Evolutionary conservation across 1,140 invertebrate genomes (phyloP), one percentile per base, ranked within the genome.

Genomic region (Pollicipes pollicipes): DNA sequence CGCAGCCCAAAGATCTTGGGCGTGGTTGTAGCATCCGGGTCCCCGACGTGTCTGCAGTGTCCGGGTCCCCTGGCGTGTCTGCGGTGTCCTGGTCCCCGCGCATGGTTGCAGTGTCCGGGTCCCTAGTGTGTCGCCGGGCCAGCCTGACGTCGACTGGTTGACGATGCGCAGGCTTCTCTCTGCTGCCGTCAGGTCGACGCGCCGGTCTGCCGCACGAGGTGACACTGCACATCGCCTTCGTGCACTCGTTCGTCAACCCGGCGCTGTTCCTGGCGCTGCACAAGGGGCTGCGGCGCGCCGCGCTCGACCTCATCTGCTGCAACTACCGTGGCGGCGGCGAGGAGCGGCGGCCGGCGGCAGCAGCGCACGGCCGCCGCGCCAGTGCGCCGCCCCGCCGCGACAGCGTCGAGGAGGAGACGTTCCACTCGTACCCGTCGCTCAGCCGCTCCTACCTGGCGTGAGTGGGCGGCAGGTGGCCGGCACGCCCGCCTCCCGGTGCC

Each of bases 211-310:
- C 64, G 24, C 87, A 88, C 76, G 87, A 89, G 83, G 87, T 89
- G 75, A 90, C 90, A 37, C 83, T 95, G 72, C 89, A 92, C 83
- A 89, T 91, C 78, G 90, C 90, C 63, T 91, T 91, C 79, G 86
- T 90, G 69, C 90, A 93, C 79, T 89, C 90, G 16, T 90, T 90
- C 75, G 88, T 91, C 67, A 92, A 92, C 78, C 90, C 90, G 0
- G 85, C 88, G 16, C 80, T 93, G 66, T 90, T 93, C 78, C 82
- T 93, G 73, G 85, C 88, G 30, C 82, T 93, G 32, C 89, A 93
- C 77, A 76, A 78, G 68, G 78, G 78, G 0, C 74, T 79, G 0
- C 73, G 78, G 29, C 72, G 71, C 6, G 76, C 76, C 2, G 73
- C 74, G 16, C 68, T 73, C 26, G 74, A 74, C 66, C 71, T 75